These are phyloP conservation scores for Stercorarius parasiticus DNA, from an alignment of 2,113 vertebrate genomes.

Conservation along the genomic window DNA sequence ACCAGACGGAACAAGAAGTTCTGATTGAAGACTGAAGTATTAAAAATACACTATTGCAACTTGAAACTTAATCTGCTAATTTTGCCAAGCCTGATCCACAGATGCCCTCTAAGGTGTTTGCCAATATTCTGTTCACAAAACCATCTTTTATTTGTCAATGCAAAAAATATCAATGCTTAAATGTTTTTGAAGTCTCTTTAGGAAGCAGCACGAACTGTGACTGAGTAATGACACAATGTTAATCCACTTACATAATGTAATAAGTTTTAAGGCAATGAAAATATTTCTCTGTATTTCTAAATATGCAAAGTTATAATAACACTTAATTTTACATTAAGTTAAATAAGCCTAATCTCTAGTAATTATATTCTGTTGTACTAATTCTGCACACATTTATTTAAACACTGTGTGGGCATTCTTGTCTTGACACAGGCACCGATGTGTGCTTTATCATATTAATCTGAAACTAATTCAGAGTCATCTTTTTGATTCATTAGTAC, in stretches of 20 bases:
- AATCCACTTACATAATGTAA: not conserved
- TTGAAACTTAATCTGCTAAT: not conserved
- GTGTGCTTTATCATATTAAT: not conserved
- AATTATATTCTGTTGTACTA: not conserved
- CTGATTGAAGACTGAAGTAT: not conserved
- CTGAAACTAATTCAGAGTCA: slow-evolving; percentile 17
- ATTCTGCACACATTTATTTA: not conserved
- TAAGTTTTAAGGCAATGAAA: not conserved
- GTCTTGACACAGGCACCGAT: rapidly evolving
- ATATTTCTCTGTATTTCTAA: not conserved
- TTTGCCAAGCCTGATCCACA: not conserved
- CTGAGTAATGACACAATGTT: not conserved
- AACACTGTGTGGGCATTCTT: not conserved
- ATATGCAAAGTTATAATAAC: not conserved
- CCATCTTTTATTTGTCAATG: not conserved
- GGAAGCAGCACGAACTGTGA: not conserved
- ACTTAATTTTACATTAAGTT: not conserved
- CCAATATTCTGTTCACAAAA: not conserved
- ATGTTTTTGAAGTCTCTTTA: not conserved
- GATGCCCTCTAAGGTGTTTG: not conserved
- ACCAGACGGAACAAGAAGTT: not conserved
- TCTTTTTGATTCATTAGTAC: slow-evolving; percentile 11
- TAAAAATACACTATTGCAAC: not conserved
- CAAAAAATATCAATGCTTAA: not conserved
- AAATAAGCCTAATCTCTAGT: not conserved